Base-by-base conservation (phyloP, 1,140 invertebrate genomes). In the Diprion similis region DNA sequence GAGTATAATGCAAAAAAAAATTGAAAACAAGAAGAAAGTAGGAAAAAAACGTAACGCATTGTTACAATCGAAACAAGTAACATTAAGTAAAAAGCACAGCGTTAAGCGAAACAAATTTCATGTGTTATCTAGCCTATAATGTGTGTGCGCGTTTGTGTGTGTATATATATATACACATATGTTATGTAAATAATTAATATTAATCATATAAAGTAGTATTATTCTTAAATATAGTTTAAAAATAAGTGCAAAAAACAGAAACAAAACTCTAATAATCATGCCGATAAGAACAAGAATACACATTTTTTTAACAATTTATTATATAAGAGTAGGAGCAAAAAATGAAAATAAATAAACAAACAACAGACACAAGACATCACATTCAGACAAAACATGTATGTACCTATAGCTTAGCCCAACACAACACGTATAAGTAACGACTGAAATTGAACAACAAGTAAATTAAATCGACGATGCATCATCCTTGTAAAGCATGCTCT, bases 331-430 rank as follows among this genome's bases (percentile, higher is more conserved):
- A 17, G 51, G 9, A 59, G 4, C 51, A 59, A 59, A 59, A 15
- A 8, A 59, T 59, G 9, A 59, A 59, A 59, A 59, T 59, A 59
- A 59, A 0, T 37, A 59, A 59, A 59, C n/a, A 17, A 59, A 59
- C n/a, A 59, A 59, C n/a, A 59, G 51, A 59, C 51, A 59, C 51
- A 59, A 37, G 51, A 59, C 51, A 59, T 59, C 51, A 17, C 4
- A 17, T 59, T 59, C 11, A 59, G 51, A 59, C 51, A 59, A 59
- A 59, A 59, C 51, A 15, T 59, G 51, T 59, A 59, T 17, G 51
- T 59, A 59, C 51, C 51, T 59, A 59, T 59, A 59, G 51, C 51
- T 59, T 59, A 59, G 51, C 51, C 51, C 51, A 59, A 59, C 51
- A 59, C 51, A 59, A 59, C 51, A 59, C 51, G n/a, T 59, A 59